A percentile compares a stretch with the other conserved stretches of the same genome.
phyloP scores from a whole-genome alignment of 2,113 vertebrate genomes.

The Agelaius phoeniceus region DNA sequence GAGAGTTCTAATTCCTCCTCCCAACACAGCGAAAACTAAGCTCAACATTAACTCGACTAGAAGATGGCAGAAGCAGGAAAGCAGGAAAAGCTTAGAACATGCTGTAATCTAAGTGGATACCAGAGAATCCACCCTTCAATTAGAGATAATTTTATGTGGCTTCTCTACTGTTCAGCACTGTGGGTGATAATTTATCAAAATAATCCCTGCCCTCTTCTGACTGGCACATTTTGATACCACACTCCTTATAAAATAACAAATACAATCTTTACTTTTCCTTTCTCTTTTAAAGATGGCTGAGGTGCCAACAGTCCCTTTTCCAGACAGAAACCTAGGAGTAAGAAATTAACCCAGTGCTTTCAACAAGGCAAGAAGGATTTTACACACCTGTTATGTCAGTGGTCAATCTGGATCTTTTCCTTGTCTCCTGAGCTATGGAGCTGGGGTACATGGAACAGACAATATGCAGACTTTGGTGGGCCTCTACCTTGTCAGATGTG shows the following conservation, averaged over 20 bases:
- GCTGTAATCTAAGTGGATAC: not conserved
- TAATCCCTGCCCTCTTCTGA: not conserved
- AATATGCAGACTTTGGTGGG: not conserved
- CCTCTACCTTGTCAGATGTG: not conserved
- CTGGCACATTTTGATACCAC: not conserved
- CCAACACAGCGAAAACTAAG: not conserved
- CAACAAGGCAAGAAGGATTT: not conserved
- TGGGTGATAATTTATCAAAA: not conserved
- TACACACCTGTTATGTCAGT: not conserved
- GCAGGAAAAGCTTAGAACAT: not conserved
- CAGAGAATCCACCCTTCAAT: not conserved
- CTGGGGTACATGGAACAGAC: not conserved
- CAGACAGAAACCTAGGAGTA: accelerated
- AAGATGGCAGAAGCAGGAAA: not conserved
- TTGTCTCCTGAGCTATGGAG: not conserved
- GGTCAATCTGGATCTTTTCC: not conserved
- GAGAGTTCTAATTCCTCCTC: not conserved
- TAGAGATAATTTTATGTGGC: not conserved
- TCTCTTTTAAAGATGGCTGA: not conserved
- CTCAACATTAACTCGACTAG: not conserved
- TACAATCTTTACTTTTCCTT: not conserved
- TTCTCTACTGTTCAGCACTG: not conserved
- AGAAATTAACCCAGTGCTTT: not conserved
- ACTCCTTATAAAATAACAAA: not conserved
- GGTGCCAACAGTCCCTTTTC: not conserved